Evolutionary conservation across 92 coral and sea anemone species (phyloP).

Genomic region (Zoanthus gigantus): DNA sequence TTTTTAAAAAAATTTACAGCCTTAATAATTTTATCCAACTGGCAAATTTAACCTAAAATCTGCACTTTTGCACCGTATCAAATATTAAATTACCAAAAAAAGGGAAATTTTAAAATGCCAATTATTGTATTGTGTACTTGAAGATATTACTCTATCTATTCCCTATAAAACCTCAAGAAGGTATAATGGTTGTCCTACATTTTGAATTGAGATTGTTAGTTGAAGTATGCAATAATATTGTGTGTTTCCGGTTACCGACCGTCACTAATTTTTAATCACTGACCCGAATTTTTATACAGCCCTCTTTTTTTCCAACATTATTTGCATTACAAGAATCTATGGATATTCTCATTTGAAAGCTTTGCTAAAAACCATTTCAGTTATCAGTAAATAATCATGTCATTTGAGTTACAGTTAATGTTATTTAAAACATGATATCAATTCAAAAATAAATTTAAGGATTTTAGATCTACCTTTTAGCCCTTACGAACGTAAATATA

Average conservation of each 20-base stretch:
- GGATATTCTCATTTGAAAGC: slow-evolving; percentile 26
- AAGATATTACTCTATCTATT: slow-evolving; percentile 11
- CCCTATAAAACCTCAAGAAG: slow-evolving; percentile 11
- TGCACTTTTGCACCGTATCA: slow-evolving; percentile 22
- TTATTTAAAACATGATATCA: neutral
- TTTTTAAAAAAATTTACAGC: slow-evolving; percentile 6
- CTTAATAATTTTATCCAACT: neutral
- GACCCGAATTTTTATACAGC: neutral
- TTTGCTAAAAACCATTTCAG: slow-evolving; percentile 7
- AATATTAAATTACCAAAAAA: slow-evolving; percentile 7
- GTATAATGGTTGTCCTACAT: slow-evolving; percentile 22
- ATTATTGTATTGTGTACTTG: slow-evolving; percentile 8
- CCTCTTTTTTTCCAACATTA: neutral
- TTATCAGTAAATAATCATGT: slow-evolving; percentile 3
- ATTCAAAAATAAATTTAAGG: neutral
- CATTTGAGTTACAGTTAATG: slow-evolving; percentile 4
- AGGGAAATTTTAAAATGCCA: slow-evolving; percentile 14
- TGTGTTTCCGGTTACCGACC: slow-evolving; percentile 29
- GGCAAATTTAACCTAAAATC: slow-evolving; percentile 4
- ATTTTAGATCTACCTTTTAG: slow-evolving; percentile 1
- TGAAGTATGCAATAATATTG: slow-evolving; percentile 2
- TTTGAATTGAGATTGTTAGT: slow-evolving; percentile 28
- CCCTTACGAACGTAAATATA: slow-evolving; percentile 8
- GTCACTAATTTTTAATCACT: slow-evolving; percentile 15
- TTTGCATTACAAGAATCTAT: slow-evolving; percentile 7